Percentiles rank a stretch among this genome's conserved stretches.
These are phyloP conservation scores for Yponomeuta plumbellus DNA, from an alignment of 2,888 invertebrate species.

Conservation along the genomic window DNA sequence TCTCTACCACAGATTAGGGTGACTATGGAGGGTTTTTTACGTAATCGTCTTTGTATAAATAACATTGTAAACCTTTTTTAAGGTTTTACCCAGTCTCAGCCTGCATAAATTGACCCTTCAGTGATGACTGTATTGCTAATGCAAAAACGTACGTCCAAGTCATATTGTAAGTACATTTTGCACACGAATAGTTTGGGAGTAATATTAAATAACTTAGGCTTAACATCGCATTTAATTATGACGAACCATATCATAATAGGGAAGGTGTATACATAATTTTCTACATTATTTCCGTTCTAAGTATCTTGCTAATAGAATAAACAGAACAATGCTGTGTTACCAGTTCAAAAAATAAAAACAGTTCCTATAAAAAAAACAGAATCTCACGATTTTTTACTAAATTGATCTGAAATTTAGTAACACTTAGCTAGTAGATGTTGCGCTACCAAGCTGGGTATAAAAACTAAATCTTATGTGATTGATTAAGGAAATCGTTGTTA, in stretches of 20 bases:
- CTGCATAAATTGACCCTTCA: too few species aligned
- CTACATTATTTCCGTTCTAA: slow-evolving; percentile 13
- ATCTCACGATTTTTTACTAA: slow-evolving; percentile 17
- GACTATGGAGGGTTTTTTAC: too few species aligned
- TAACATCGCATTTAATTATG: slow-evolving; percentile 31
- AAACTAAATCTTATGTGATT: background rate
- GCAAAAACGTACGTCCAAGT: background rate
- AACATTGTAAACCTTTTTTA: too few species aligned
- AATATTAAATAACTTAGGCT: slow-evolving; percentile 16
- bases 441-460: background rate
- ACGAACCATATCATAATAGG: slow-evolving; percentile 25
- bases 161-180: background rate
- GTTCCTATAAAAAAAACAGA: slow-evolving; percentile 40
- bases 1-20: too few species aligned
- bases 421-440: background rate
- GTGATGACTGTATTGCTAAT: background rate
- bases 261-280: slow-evolving; percentile 15
- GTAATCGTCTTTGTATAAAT: too few species aligned
- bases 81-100: too few species aligned
- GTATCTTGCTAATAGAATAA: background rate
- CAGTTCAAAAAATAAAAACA: slow-evolving; percentile 23
- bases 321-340: slow-evolving; percentile 16
- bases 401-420: slow-evolving; percentile 7
- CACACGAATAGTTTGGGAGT: background rate
- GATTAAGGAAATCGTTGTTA: background rate